Evolutionary conservation across 2,797 vertebrate species (phyloP), one percentile per base, ranked within the genome.

Genomic region (Melanotaenia trifasciata): DNA sequence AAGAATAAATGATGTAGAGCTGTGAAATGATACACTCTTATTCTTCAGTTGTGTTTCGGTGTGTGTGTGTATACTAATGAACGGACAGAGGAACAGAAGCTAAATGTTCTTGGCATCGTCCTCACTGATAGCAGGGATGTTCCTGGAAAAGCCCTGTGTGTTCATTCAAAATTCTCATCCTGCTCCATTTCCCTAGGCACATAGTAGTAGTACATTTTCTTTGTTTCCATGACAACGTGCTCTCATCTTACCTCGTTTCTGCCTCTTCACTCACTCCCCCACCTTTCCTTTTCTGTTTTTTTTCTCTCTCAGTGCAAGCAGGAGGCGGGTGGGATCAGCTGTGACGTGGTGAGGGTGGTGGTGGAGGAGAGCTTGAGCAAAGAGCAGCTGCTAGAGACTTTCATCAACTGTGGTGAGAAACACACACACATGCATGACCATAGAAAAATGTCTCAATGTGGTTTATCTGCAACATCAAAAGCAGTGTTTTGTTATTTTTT

Each of bases 361-460:
- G 95, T 98, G 87, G 95, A 96, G 68, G 87, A 94, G 77, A 89
- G 84, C 81, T 96, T 98, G 88, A 96, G 95, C 85, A 98, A 96
- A 90, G 96, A 98, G 77, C 96, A 96, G 77, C 96, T 99, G 84
- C 91, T 96, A 86, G 95, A 97, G 78, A 87, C 95, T 35, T 98
- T 98, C 91, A 96, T 97, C 85, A 94, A 70, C 75, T 97, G 92
- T 12, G 96, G 98, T 99, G 95, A 94, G 70, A 33, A 20, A 13
- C 5, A 51, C 14, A 43, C 68, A 61, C 22, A 32, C 22, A 57
- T 14, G 28, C 12, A 43, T 13, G 5, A n/a, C 3, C 28, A 30
- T 30, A 4, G 13, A 14, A 65, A 24, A 36, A 68, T 5, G 20
- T 7, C 8, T 8, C 9, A 14, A 16, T 14, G 5, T 69, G 58